Evolutionary conservation across 1,140 invertebrate species (phyloP).

Genomic region (Euschistus heros): DNA sequence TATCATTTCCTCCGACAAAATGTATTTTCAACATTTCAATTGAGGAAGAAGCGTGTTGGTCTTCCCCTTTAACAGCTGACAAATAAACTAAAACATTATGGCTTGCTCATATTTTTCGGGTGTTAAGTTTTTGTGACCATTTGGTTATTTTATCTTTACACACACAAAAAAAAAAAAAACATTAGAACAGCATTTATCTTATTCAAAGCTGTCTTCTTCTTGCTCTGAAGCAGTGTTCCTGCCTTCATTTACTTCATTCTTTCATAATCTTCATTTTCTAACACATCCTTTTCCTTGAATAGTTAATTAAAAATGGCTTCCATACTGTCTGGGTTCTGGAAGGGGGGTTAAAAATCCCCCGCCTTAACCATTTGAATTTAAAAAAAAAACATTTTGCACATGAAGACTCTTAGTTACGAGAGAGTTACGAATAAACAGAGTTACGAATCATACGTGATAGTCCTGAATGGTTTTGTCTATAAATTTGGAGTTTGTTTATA

Average conservation of each 20-base stretch:
- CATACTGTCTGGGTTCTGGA: background rate
- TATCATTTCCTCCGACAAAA: background rate
- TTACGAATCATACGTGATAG: no score
- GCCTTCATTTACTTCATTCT: background rate
- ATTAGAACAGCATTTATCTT: background rate
- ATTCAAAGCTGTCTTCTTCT: background rate
- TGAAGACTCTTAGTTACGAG: no score
- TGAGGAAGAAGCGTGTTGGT: background rate
- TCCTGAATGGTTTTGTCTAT: no score
- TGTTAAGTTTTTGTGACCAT: background rate
- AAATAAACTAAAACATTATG: background rate
- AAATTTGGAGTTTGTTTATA: no score
- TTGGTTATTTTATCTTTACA: background rate
- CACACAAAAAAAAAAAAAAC: no score
- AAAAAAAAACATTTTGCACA: no score
- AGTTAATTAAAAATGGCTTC: background rate
- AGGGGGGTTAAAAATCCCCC: background rate
- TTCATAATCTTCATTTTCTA: background rate
- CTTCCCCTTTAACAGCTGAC: background rate
- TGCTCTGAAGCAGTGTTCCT: background rate
- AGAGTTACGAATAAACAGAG: no score
- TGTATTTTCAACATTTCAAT: background rate
- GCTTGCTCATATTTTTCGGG: background rate
- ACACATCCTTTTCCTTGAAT: background rate
- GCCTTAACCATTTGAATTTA: background rate